These are phyloP conservation scores for Folsomia candida DNA, from an alignment of 2,888 invertebrate species.

Conservation along the genomic window DNA sequence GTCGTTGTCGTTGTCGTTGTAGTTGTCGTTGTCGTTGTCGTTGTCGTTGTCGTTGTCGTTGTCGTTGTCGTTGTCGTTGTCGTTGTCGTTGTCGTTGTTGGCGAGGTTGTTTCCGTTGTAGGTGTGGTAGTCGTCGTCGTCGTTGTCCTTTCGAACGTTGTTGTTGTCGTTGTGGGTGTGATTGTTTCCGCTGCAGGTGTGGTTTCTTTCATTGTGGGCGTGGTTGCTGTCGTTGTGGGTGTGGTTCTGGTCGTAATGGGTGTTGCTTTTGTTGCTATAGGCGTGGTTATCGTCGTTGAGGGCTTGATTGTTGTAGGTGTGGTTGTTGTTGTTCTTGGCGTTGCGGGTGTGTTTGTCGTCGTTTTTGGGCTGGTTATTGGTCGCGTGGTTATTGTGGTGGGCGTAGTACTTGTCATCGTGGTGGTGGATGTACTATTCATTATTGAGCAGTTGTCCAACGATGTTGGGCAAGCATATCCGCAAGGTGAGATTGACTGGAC, in stretches of 20 bases:
- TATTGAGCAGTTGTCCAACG: too few species aligned
- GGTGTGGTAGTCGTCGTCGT: background rate
- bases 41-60: constrained; percentile 38
- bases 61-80: constrained; percentile 48
- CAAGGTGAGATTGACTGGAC: too few species aligned
- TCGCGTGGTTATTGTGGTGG: too few species aligned
- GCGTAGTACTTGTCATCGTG: too few species aligned
- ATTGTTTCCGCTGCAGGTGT: background rate
- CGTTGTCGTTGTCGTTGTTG: constrained; percentile 14
- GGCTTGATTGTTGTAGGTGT: too few species aligned
- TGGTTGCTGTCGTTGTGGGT: background rate
- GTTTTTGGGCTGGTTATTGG: too few species aligned
- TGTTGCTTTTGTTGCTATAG: background rate
- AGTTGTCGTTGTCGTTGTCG: constrained; percentile 17
- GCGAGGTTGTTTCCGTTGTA: background rate
- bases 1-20: background rate
- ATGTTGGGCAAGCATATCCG: too few species aligned
- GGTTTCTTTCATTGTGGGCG: background rate
- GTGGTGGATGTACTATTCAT: too few species aligned
- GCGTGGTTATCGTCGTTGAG: background rate
- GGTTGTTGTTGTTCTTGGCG: too few species aligned
- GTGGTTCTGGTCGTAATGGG: background rate
- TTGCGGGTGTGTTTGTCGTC: too few species aligned
- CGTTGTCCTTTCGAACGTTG: background rate
- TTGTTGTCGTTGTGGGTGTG: background rate